These are phyloP conservation scores for Sinotaia quadrata DNA, from an alignment of 2,888 invertebrate genomes.

Conservation along the genomic window DNA sequence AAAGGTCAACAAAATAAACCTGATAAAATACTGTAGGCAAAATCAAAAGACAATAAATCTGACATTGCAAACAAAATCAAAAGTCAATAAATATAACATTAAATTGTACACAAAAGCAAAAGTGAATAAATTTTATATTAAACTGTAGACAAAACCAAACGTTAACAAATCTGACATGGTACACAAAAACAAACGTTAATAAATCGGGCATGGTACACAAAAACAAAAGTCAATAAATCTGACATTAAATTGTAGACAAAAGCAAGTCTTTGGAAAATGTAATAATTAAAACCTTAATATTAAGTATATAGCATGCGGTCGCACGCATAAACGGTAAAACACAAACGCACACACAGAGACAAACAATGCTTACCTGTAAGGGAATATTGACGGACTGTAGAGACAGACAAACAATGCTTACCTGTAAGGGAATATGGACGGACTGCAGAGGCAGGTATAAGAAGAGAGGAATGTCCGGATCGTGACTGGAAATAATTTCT, in stretches of 20 bases:
- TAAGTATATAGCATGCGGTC: too few species aligned
- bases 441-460: slow-evolving; percentile 42
- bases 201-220: too few species aligned
- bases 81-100: background rate
- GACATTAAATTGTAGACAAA: too few species aligned
- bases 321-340: too few species aligned
- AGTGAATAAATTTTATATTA: too few species aligned
- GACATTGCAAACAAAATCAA: background rate
- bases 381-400: slow-evolving; percentile 48
- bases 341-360: slow-evolving; percentile 9
- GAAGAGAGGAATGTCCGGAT: background rate
- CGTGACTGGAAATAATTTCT: slow-evolving; percentile 13
- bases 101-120: background rate
- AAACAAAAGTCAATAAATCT: too few species aligned
- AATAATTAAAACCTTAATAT: too few species aligned
- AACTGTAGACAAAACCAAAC: background rate
- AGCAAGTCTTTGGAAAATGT: too few species aligned
- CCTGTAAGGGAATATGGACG: slow-evolving; percentile 39
- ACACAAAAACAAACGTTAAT: slow-evolving; percentile 43
- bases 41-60: background rate
- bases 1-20: too few species aligned
- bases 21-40: background rate
- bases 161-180: background rate
- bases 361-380: slow-evolving; percentile 7
- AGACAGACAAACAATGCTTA: slow-evolving; percentile 19